Evolutionary conservation across 2,888 invertebrate genomes (phyloP), one percentile per base, ranked within the genome.

Genomic region (Gerris lacustris): DNA sequence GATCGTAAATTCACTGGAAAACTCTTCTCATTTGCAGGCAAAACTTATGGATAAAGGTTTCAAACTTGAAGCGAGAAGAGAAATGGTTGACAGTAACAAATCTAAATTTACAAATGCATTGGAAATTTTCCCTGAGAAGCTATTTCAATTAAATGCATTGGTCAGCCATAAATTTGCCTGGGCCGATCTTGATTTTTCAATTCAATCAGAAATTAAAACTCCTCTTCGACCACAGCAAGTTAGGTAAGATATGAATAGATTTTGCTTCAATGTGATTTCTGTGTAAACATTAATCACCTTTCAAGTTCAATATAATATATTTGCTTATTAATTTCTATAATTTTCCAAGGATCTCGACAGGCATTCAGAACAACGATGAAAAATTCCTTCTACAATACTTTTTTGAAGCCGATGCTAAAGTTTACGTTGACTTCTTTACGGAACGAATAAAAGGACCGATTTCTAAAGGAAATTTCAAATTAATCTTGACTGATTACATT

Each of bases 71-170:
- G 80, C 85, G 0, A 85, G 85, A 75, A 83, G 88, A 18, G 84
- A 85, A 66, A 81, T 87, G 5, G 78, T 84, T 0, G 84, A 83
- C 0, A 79, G 81, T 11, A 82, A 84, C 45, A 86, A 86, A 77
- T 87, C 86, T 1, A 87, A 88, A 77, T 82, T 87, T 64, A 83
- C 84, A 63, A 86, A 87, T 76, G 83, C 83, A 62, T 72, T 90
- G 7, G 82, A 83, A 6, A 75, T 89, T 17, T 85, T 85, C 45
- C 83, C 84, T 67, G 83, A 86, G 11, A 86, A 85, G 68, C 88
- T 85, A 77, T 85, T 87, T 76, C 85, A 87, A 76, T 79, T 87
- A 0, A 84, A 85, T 44, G 86, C 87, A 67, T 82, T 83, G 0
- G 80, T 88, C 0, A 80, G 81, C 0, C 86, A 88, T 77, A 84